phyloP scores from a whole-genome alignment of 2,797 vertebrate species.

The Rhabdophis nuchalis region DNA sequence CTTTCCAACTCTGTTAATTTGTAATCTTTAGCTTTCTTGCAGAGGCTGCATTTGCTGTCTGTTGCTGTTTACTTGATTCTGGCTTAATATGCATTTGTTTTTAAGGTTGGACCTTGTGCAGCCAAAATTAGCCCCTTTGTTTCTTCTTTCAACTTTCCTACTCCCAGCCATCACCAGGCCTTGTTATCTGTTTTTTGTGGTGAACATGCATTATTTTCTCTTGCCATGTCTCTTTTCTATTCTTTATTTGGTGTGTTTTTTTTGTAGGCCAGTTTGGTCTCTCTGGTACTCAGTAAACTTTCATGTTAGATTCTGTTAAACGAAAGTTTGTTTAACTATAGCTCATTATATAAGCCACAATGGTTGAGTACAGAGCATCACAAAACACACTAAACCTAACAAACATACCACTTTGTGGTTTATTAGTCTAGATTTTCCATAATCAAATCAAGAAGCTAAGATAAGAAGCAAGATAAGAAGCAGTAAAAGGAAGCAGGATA shows the following conservation, averaged over 20 bases:
- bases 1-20: too few species aligned
- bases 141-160: not conserved
- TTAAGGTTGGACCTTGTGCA: not conserved
- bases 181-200: not conserved
- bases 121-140: not conserved
- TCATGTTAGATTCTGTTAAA: not conserved
- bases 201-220: not conserved
- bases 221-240: not conserved
- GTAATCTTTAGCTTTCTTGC: not conserved
- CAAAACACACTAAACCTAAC: not conserved
- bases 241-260: not conserved
- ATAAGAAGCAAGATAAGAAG: not conserved
- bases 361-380: not conserved
- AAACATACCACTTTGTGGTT: not conserved
- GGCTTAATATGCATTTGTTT: not conserved
- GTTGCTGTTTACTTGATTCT: not conserved
- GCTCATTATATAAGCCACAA: not conserved
- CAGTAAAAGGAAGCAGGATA: not conserved
- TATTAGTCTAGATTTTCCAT: not conserved
- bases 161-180: not conserved
- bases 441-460: not conserved
- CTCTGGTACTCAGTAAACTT: not conserved
- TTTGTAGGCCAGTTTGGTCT: not conserved
- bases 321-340: not conserved
- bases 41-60: not conserved